A percentile compares a stretch with the other conserved stretches of the same genome.
Evolutionary conservation across 2,797 vertebrate species (phyloP).

Genomic region (Poeciliopsis gracilis): DNA sequence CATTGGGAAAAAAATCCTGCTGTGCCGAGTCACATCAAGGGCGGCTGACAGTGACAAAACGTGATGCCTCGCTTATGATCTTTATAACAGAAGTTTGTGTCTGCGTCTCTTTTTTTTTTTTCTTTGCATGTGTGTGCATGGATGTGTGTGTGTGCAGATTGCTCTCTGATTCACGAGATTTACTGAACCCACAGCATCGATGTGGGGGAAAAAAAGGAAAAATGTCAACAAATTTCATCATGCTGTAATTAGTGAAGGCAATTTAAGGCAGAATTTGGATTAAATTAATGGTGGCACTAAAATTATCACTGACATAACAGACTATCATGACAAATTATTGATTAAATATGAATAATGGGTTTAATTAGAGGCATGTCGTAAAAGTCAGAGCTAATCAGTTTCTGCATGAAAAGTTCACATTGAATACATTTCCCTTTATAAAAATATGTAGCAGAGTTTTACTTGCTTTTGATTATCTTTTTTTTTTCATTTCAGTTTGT

Average conservation of each 20-base stretch:
- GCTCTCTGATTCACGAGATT: constrained; percentile 18
- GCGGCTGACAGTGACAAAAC: constrained; percentile 38
- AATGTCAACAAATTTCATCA: constrained; percentile 24
- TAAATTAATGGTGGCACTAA: constrained; percentile 23
- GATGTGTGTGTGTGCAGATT: background rate
- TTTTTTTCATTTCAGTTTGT: background rate
- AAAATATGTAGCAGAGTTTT: background rate
- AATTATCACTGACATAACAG: constrained; percentile 28
- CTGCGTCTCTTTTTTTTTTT: background rate
- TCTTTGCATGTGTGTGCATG: background rate
- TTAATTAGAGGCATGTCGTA: constrained; percentile 28
- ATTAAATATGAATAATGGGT: constrained; percentile 51
- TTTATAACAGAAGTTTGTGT: constrained; percentile 41
- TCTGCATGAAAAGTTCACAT: constrained; percentile 1
- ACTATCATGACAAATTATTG: constrained; percentile 25
- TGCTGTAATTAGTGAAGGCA: constrained; percentile 24
- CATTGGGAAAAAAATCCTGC: constrained; percentile 28
- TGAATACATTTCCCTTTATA: background rate
- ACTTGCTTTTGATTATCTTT: background rate
- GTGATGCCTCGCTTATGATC: constrained; percentile 13
- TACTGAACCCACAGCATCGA: background rate
- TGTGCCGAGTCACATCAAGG: constrained; percentile 28
- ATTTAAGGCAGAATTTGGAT: constrained; percentile 21
- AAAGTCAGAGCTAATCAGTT: constrained; percentile 15
- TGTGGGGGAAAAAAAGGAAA: background rate